Conservation (phyloP, 2,797 vertebrate genomes). For the Sebastes oblongus region DNA sequence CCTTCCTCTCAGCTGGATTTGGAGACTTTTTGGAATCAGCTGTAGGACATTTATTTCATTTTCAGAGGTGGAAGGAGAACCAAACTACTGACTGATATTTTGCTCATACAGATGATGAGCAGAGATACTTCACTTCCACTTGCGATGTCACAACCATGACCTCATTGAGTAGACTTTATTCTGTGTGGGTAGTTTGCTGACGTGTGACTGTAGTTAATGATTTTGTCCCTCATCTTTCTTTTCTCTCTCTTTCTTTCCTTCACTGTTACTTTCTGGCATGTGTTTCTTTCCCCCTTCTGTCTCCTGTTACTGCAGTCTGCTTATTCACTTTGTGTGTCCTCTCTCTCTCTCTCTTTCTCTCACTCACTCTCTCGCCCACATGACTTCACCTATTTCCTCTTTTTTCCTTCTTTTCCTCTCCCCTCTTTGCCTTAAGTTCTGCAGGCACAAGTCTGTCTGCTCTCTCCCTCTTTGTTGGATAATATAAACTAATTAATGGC, state of each 20-base stretch:
- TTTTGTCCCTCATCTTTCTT: background rate
- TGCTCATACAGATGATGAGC: background rate
- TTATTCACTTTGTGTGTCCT: slow-evolving; percentile 18
- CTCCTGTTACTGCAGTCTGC: slow-evolving; percentile 30
- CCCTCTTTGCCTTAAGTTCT: background rate
- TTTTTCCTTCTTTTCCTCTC: background rate
- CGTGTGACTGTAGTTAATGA: background rate
- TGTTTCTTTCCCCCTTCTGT: slow-evolving; percentile 7
- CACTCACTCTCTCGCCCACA: slow-evolving; percentile 6
- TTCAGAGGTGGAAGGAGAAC: background rate
- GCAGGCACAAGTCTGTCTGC: background rate
- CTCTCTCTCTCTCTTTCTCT: background rate
- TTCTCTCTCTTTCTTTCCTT: background rate
- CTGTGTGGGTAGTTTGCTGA: background rate
- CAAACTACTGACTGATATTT: background rate
- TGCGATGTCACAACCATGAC: background rate
- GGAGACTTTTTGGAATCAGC: slow-evolving; percentile 27
- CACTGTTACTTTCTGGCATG: background rate
- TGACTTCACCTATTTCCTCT: slow-evolving; percentile 17
- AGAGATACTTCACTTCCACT: background rate
- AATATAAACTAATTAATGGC: background rate
- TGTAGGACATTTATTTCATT: slow-evolving; percentile 6
- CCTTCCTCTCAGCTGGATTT: slow-evolving; percentile 21
- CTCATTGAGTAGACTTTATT: no score
- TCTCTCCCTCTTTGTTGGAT: background rate